Evolutionary conservation across 2,797 vertebrate species (phyloP).

Genomic region (Phylloscopus collybita): DNA sequence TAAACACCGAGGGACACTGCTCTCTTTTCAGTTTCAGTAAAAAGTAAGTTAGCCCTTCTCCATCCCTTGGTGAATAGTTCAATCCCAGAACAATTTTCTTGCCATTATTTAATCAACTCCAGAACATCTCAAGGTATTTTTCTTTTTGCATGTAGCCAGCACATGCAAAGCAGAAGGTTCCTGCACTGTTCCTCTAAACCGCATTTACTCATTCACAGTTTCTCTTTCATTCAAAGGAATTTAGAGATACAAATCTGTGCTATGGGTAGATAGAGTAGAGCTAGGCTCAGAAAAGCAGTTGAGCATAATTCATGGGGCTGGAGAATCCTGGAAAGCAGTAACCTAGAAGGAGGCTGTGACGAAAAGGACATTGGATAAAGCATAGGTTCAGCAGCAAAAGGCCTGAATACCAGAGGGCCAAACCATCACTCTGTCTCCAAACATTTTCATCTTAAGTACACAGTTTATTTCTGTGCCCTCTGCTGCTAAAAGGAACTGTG

Average conservation of each 20-base stretch:
- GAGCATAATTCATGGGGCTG: neutral
- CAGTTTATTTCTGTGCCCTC: neutral
- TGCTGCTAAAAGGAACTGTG: neutral
- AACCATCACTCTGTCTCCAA: neutral
- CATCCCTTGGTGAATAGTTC: neutral
- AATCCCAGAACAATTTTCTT: neutral
- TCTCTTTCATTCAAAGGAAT: neutral
- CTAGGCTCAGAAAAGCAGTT: neutral
- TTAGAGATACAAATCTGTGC: neutral
- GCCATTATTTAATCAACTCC: neutral
- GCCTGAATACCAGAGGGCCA: neutral
- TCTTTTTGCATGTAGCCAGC: neutral
- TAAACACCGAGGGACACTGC: neutral
- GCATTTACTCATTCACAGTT: neutral
- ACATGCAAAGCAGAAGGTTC: neutral
- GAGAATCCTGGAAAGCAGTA: conserved; percentile 8
- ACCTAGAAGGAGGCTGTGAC: neutral
- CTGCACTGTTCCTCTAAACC: neutral
- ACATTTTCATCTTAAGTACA: neutral
- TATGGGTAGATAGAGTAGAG: neutral
- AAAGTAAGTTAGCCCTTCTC: neutral
- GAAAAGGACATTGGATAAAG: neutral
- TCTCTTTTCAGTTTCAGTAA: neutral
- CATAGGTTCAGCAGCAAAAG: neutral
- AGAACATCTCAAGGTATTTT: neutral